Evolutionary conservation across 2,888 invertebrate genomes (phyloP), one percentile per base, ranked within the genome.

Genomic region (Phania funesta): DNA sequence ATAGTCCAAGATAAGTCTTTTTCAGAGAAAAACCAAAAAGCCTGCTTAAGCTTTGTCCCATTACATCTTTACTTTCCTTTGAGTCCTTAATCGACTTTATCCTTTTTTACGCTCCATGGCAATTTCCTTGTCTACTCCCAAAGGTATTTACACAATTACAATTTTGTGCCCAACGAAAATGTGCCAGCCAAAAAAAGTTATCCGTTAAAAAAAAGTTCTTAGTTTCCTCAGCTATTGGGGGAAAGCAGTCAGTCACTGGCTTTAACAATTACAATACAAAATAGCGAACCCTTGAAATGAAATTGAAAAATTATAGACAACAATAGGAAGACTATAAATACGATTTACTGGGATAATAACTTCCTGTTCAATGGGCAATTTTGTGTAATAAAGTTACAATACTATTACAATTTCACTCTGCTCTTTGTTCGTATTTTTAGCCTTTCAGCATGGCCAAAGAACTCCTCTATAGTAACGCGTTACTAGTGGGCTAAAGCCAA

Each of bases 301-400:
- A 64, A 74, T 64, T 74, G 52, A 70, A 67, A 73, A 70, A 29
- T 41, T 46, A 56, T 7, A 44, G 75, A 44, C 38, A 67, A 78
- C 64, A 68, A 77, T 68, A 65, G 48, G 26, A 9, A 38, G 67
- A 24, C 68, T 78, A 76, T 67, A 65, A 70, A 82, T 82, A 67
- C 73, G 50, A 78, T 74, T 82, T 70, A 77, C 77, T 82, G 76
- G 62, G 75, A 82, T 83, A 84, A 84, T 83, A 82, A 84, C 74
- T 84, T 84, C 82, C 83, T 82, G 83, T 82, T 84, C 83, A 84
- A 78, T 84, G 82, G 82, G 65, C 83, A 84, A 83, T 83, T 84
- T 60, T 60, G 20, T 78, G 16, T 77, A 70, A 77, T 74, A 78
- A 70, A 74, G 74, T 18, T 44, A 65, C 48, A 68, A 68, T 32